These are phyloP conservation scores for Hippopotamyrus pictus DNA, from an alignment of 2,797 vertebrate species.

Conservation along the genomic window DNA sequence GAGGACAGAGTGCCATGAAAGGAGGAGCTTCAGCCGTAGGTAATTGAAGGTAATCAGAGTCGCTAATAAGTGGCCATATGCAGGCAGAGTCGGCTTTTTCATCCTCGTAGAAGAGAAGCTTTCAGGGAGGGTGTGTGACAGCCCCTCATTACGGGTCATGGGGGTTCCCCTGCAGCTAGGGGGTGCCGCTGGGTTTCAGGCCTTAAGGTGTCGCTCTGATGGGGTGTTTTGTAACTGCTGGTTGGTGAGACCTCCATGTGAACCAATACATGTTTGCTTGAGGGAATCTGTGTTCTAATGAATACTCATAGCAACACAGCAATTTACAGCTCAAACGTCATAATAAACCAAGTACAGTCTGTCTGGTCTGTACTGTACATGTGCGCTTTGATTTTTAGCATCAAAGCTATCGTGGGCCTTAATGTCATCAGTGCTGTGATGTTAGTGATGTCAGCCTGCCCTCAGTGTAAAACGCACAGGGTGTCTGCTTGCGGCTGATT, in stretches of 20 bases:
- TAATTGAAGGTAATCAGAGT: conserved; percentile 65
- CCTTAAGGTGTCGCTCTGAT: neutral
- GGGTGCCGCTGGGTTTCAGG: neutral
- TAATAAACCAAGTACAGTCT: neutral
- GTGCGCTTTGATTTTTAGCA: neutral
- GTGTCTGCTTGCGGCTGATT: neutral
- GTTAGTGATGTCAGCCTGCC: neutral
- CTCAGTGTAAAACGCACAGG: neutral
- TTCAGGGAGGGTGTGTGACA: conserved; percentile 48
- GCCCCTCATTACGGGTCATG: conserved; percentile 51
- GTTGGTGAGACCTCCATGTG: neutral
- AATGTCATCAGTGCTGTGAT: neutral
- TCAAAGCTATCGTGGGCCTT: neutral
- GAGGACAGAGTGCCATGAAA: conserved; percentile 46
- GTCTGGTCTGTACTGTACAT: neutral
- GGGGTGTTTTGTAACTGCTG: neutral
- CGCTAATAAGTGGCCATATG: conserved; percentile 35
- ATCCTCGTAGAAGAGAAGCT: conserved; percentile 47
- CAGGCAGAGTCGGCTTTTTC: conserved; percentile 44
- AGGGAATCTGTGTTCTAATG: neutral
- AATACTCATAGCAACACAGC: neutral
- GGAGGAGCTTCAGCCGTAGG: conserved; percentile 43
- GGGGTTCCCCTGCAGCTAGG: neutral
- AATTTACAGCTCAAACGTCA: neutral
- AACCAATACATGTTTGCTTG: neutral